These are phyloP conservation scores for Melanotaenia maccullochi DNA, from an alignment of 2,797 vertebrate genomes.

Conservation along the genomic window DNA sequence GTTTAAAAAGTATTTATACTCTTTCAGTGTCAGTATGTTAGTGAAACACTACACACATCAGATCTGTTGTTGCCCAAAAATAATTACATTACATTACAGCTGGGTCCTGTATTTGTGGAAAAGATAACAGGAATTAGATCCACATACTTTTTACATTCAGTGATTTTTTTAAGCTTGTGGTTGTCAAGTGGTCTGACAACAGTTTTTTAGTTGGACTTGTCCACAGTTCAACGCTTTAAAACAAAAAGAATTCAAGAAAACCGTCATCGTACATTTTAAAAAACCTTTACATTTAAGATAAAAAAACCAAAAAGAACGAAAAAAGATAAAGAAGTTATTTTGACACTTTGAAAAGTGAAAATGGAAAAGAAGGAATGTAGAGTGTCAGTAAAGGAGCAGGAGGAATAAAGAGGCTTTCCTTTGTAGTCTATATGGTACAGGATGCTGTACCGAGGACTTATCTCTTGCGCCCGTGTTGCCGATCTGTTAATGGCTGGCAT, in stretches of 20 bases:
- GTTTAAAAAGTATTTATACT: too few relatives aligned
- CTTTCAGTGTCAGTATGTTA: too few relatives aligned
- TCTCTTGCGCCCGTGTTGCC: constrained; percentile 65
- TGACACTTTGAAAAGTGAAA: constrained; percentile 22
- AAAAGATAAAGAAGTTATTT: background rate
- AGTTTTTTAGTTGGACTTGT: too few relatives aligned
- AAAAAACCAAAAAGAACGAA: background rate
- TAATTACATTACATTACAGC: too few relatives aligned
- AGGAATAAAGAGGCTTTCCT: constrained; percentile 47
- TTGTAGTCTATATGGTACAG: constrained; percentile 51
- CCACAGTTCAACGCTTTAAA: background rate
- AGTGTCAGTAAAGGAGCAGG: constrained; percentile 36
- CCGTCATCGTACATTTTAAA: background rate
- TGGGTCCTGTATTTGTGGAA: too few relatives aligned
- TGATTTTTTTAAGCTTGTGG: too few relatives aligned
- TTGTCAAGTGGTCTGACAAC: background rate
- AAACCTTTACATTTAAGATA: background rate
- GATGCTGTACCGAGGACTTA: constrained; percentile 69
- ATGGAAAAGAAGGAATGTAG: constrained; percentile 31
- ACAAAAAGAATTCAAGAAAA: background rate
- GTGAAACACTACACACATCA: too few relatives aligned
- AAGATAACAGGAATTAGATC: too few relatives aligned
- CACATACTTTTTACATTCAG: too few relatives aligned
- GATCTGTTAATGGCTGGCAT: constrained; percentile 71
- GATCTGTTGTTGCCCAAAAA: too few relatives aligned